phyloP scores from a whole-genome alignment of 37 sponge, comb jelly and placozoan genomes.

The Cladorhizidae sp. region DNA sequence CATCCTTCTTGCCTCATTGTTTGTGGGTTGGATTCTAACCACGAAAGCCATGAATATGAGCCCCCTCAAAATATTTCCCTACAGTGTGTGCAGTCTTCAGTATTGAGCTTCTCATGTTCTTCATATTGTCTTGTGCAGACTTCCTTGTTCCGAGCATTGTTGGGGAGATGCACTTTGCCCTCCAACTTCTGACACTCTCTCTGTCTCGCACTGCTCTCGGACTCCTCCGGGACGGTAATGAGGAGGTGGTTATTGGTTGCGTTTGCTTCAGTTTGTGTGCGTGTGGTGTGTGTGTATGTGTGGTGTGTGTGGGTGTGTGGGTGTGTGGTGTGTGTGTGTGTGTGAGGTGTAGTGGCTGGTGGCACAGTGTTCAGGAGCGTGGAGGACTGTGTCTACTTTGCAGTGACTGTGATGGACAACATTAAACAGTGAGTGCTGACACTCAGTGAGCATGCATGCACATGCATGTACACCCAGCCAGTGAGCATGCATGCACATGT shows the following conservation, averaged over 20 bases:
- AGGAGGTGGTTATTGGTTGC: too few species aligned
- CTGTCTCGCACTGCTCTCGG: not conserved
- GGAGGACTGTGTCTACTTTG: slow-evolving; percentile 63
- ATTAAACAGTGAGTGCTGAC: slow-evolving; percentile 43
- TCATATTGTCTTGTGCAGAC: not conserved
- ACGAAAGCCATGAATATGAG: too few species aligned
- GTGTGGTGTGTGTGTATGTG: too few species aligned
- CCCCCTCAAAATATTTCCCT: too few species aligned
- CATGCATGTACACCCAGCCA: too few species aligned
- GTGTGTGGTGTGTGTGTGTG: too few species aligned
- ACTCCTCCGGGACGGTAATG: not conserved
- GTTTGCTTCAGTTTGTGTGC: not conserved
- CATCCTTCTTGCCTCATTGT: too few species aligned
- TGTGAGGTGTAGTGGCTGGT: not conserved
- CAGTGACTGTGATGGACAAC: slow-evolving; percentile 48
- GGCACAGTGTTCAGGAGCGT: not conserved
- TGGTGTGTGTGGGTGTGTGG: not conserved
- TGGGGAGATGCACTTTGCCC: not conserved
- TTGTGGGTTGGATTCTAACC: too few species aligned
- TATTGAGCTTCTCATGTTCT: not conserved
- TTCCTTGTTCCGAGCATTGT: slow-evolving; percentile 4
- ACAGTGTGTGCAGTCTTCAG: not conserved
- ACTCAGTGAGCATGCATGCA: too few species aligned
- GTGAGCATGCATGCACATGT: too few species aligned
- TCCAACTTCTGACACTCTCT: slow-evolving; percentile 15